These are phyloP conservation scores for Cottus gobio DNA, from an alignment of 2,113 vertebrate genomes.

Conservation along the genomic window DNA sequence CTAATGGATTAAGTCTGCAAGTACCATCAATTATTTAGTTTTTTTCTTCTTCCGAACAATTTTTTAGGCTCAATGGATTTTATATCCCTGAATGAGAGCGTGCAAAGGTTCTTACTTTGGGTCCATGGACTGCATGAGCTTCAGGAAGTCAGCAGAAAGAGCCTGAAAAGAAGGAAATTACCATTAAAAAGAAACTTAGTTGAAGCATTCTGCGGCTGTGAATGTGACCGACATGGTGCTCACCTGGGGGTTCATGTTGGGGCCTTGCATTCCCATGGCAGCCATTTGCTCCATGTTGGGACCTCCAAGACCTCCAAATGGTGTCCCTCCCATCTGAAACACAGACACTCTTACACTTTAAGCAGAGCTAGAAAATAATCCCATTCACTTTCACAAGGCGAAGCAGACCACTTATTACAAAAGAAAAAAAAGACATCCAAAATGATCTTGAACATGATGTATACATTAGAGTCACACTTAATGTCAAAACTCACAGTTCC, in stretches of 20 bases:
- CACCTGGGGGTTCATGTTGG: conserved; percentile 96
- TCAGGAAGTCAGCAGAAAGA: conserved; percentile 95
- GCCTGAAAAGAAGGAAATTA: conserved; percentile 76
- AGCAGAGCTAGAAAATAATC: no score
- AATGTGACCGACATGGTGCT: background rate
- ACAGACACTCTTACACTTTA: background rate
- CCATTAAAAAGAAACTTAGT: background rate
- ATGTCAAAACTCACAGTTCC: conserved; percentile 83
- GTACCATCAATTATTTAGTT: conserved; percentile 11
- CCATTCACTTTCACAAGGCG: no score
- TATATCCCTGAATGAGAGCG: background rate
- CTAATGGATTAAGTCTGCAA: conserved; percentile 93
- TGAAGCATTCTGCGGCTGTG: accelerated
- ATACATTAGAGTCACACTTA: background rate
- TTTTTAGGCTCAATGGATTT: background rate
- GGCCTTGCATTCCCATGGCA: conserved; percentile 93
- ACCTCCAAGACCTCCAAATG: conserved; percentile 92
- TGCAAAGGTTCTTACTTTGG: conserved; percentile 90
- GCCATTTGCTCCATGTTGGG: conserved; percentile 94
- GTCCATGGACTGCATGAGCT: conserved; percentile 98
- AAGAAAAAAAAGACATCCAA: no score
- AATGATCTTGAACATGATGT: no score
- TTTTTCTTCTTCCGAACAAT: background rate
- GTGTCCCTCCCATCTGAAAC: conserved; percentile 93
- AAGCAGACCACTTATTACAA: no score